A percentile compares a stretch with the other conserved stretches of the same genome.
These are phyloP conservation scores for Mionectes macconnelli DNA, from an alignment of 2,113 vertebrate species.

Conservation along the genomic window DNA sequence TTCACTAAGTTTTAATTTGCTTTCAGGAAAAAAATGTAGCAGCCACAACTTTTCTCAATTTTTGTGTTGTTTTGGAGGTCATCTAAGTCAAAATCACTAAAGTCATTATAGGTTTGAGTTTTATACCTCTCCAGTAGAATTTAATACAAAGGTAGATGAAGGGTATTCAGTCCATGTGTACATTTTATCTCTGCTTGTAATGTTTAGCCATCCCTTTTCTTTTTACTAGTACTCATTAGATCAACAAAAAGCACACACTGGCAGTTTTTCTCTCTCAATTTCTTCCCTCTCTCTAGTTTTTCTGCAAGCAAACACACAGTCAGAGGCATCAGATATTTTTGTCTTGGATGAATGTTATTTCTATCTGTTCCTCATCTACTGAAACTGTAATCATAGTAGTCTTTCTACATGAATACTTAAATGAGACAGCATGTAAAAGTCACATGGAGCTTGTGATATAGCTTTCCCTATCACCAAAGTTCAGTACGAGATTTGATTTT, in stretches of 20 bases:
- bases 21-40: background rate
- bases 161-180: background rate
- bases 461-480: background rate
- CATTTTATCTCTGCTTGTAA: background rate
- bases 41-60: background rate
- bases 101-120: background rate
- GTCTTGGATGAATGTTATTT: background rate
- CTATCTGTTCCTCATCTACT: slow-evolving; percentile 6
- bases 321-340: background rate
- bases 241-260: background rate
- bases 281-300: background rate
- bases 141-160: background rate
- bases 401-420: background rate
- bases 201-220: background rate
- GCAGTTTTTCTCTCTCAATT: background rate
- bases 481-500: slow-evolving; percentile 47
- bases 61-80: background rate
- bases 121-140: background rate
- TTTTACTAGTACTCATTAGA: background rate
- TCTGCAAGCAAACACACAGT: background rate
- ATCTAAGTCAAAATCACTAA: background rate
- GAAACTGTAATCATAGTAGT: slow-evolving; percentile 6
- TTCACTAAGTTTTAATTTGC: background rate
- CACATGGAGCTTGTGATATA: background rate
- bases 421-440: background rate